Evolutionary conservation across 2,888 invertebrate species (phyloP).

Genomic region (Archips xylosteana): DNA sequence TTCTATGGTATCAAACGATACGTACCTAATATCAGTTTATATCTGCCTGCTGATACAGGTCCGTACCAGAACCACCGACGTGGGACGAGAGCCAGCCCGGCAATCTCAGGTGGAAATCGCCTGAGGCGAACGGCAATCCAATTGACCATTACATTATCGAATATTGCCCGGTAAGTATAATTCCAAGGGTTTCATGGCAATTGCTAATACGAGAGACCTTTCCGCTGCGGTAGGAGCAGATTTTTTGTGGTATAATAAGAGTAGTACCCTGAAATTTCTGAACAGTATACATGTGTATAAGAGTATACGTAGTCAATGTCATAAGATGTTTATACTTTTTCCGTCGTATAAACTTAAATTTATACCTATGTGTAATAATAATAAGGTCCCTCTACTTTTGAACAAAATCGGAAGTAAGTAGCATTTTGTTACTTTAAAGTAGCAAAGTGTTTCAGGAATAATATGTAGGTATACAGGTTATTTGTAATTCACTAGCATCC

Average conservation of each 20-base stretch:
- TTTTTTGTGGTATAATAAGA: background rate
- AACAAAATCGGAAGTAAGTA: too few relatives aligned
- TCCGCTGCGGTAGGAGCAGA: slow-evolving; percentile 2
- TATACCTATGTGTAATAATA: too few relatives aligned
- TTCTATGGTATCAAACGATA: background rate
- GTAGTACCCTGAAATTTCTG: background rate
- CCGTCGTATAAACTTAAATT: too few relatives aligned
- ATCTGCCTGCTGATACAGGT: slow-evolving; percentile 51
- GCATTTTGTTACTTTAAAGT: too few relatives aligned
- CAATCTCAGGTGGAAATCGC: slow-evolving; percentile 64
- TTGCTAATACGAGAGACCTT: slow-evolving; percentile 21
- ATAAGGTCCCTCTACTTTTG: too few relatives aligned
- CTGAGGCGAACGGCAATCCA: slow-evolving; percentile 66
- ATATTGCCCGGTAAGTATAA: slow-evolving; percentile 68
- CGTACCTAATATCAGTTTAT: background rate
- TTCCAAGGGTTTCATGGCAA: slow-evolving; percentile 2
- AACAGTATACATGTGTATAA: background rate
- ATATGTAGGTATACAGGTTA: too few relatives aligned
- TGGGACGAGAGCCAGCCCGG: slow-evolving; percentile 55
- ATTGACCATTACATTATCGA: slow-evolving; percentile 67
- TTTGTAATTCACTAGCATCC: too few relatives aligned
- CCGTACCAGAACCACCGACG: slow-evolving; percentile 66
- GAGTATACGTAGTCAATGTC: too few relatives aligned
- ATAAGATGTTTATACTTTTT: too few relatives aligned
- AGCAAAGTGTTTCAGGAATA: too few relatives aligned